These are phyloP conservation scores for Dryobota labecula DNA, from an alignment of 2,888 invertebrate genomes.

Conservation along the genomic window DNA sequence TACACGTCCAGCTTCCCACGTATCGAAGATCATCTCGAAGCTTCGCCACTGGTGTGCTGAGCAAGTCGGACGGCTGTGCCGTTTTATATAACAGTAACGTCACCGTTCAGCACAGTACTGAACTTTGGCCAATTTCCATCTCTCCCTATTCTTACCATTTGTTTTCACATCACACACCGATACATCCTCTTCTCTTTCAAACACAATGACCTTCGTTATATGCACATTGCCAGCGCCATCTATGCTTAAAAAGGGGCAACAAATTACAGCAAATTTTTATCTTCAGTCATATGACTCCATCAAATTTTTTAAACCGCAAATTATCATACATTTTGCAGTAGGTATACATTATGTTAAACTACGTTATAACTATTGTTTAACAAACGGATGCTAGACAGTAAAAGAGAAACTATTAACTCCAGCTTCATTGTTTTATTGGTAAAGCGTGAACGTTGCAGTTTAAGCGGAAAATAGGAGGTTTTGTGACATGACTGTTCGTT, in stretches of 20 bases:
- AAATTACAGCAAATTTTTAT: neutral
- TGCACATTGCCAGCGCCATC: too few species aligned
- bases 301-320: slow-evolving; percentile 14
- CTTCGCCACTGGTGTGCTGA: too few species aligned
- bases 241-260: neutral
- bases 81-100: too few species aligned
- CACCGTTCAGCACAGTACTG: too few species aligned
- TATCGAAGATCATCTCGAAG: too few species aligned
- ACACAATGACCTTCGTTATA: too few species aligned
- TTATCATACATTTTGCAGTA: slow-evolving; percentile 8
- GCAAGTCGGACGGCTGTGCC: too few species aligned
- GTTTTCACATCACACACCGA: too few species aligned
- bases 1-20: too few species aligned
- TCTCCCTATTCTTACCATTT: too few species aligned
- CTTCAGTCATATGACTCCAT: slow-evolving; percentile 24
- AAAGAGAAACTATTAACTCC: slow-evolving; percentile 69
- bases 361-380: slow-evolving; percentile 27
- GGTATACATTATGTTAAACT: slow-evolving; percentile 27
- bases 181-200: too few species aligned
- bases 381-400: slow-evolving; percentile 61
- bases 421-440: slow-evolving; percentile 60
- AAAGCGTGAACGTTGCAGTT: slow-evolving; percentile 37
- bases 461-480: neutral
- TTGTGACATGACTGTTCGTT: neutral
- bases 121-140: too few species aligned